phyloP scores from a whole-genome alignment of 2,113 vertebrate species.

The Synchiropus splendidus region DNA sequence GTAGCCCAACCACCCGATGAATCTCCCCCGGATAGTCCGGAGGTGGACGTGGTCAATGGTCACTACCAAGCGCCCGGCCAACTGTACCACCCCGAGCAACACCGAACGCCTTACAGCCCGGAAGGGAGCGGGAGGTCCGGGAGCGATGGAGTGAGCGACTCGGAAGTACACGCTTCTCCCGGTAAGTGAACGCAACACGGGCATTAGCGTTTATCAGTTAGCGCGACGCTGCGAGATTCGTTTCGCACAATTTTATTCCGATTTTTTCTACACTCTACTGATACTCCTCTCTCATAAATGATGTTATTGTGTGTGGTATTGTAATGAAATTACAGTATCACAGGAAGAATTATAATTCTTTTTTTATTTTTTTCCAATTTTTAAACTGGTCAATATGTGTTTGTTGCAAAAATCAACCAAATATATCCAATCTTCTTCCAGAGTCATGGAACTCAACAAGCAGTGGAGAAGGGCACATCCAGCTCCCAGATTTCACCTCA shows the following conservation, averaged over 20 bases:
- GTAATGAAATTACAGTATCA: too few relatives aligned
- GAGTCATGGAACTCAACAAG: constrained; percentile 60
- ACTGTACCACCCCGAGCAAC: constrained; percentile 12
- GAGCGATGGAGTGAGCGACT: constrained; percentile 50
- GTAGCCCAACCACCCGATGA: constrained; percentile 14
- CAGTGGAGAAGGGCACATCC: constrained; percentile 33
- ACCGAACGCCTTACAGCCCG: not conserved
- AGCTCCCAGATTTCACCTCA: constrained; percentile 16
- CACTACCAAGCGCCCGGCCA: constrained; percentile 34
- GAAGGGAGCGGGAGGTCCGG: constrained; percentile 22
- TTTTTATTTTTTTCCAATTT: too few relatives aligned
- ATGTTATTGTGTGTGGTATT: not conserved
- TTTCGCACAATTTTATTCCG: not conserved
- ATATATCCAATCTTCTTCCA: constrained; percentile 5
- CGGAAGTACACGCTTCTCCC: constrained; percentile 49
- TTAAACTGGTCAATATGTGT: too few relatives aligned
- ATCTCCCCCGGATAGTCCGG: constrained; percentile 36
- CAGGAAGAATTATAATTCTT: too few relatives aligned
- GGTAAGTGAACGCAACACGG: constrained; percentile 21
- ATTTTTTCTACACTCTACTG: not conserved
- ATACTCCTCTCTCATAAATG: not conserved
- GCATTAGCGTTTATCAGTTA: not conserved
- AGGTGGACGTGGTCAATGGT: constrained; percentile 4
- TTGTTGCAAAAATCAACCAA: too few relatives aligned
- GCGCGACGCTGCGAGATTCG: not conserved